Base-by-base conservation (phyloP, 2,797 vertebrate species). In the Eospalax fontanierii region DNA sequence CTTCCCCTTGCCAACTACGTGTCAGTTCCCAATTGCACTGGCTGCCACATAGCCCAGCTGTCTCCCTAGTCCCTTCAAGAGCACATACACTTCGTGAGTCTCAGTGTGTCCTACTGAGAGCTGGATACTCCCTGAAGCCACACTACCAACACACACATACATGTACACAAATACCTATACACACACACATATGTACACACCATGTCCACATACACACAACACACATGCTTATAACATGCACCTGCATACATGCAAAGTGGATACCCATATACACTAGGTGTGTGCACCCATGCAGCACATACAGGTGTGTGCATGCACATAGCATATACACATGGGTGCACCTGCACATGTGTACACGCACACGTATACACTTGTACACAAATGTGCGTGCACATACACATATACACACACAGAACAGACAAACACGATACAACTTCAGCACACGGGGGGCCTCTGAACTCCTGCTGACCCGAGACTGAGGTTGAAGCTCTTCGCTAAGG, bases 21-120 rank as follows among this genome's bases (percentile, higher is more conserved):
- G 18, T 6, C 10, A 50, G 30, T 40, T 73, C 33, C 18, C 0
- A 1, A 4, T 66, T 40, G 4, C 16, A 0, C 0, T 2, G 16
- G 73, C 73, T 46, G 15, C 24, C 43, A 12, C 74, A 30, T 11
- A 1, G 24, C 75, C 14, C 4, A 0, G 38, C 74, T 19, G 0
- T 24, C n/a, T 59, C 59, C 70, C 21, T 21, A 8, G 81, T 38
- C 57, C 89, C 61, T 0, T 1, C 65, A 26, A 38, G 57, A 43
- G 80, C 28, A 46, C 14, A 6, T 1, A 0, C 5, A 0, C n/a
- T 11, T 61, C 10, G 0, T 12, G 24, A 7, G 3, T n/a, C 33
- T 71, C 38, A 0, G 7, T 80, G 11, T 12, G 0, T 54, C 21
- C 12, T 11, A 0, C 40, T 16, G 65, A 26, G 61, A 9, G 57